Evolutionary conservation across 1,140 invertebrate species (phyloP).

Genomic region (Scylla paramamosain): DNA sequence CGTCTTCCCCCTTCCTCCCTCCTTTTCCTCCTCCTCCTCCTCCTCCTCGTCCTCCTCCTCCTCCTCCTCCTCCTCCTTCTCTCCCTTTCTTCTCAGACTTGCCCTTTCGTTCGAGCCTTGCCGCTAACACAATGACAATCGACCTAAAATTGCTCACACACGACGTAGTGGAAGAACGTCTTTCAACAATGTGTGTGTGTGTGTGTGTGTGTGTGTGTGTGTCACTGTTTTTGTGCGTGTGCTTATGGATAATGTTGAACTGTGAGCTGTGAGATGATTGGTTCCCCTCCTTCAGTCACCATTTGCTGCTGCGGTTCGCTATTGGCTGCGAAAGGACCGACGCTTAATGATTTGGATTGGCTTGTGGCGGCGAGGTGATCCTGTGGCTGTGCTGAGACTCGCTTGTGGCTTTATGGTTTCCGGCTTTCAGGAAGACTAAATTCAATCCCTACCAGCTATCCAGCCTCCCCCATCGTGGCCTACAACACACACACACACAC

Average conservation of each 20-base stretch:
- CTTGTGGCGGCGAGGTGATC: no score
- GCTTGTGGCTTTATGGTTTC: no score
- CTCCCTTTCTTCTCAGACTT: background rate
- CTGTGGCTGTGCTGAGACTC: no score
- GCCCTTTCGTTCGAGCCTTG: background rate
- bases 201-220: slow-evolving; percentile 11
- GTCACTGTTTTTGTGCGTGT: background rate
- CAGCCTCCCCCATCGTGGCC: no score
- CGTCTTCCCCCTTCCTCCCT: background rate
- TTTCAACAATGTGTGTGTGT: background rate
- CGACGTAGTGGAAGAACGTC: background rate
- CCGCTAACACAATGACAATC: background rate
- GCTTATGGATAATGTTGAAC: background rate
- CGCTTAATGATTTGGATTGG: no score
- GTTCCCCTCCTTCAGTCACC: no score
- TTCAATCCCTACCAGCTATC: no score
- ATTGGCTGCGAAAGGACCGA: no score
- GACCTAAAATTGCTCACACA: background rate
- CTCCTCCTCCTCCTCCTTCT: background rate
- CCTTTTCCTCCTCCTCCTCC: background rate
- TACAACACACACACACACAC: no score
- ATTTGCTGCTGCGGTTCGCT: no score
- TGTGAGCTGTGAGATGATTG: no score
- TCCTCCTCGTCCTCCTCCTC: background rate
- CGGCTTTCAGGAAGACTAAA: no score